Evolutionary conservation across 2,797 vertebrate genomes (phyloP), one percentile per base, ranked within the genome.

Genomic region (Malacoctenus gilli): DNA sequence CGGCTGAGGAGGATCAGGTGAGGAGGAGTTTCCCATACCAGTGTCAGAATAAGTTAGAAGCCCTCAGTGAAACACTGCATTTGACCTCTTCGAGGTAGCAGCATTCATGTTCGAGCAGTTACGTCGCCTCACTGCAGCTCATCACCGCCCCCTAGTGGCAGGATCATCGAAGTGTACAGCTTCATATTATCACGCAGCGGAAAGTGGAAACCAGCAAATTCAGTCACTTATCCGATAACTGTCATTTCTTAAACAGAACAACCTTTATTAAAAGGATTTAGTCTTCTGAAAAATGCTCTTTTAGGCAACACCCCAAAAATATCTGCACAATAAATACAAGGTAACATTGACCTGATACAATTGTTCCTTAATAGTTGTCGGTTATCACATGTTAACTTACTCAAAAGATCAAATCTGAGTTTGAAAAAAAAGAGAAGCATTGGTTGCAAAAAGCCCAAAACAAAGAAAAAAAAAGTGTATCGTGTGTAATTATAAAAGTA

Each of bases 71-170:
- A 80, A 72, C 67, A 72, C 16, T 80, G 38, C 30, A 38, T 68
- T 59, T 69, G 32, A 72, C 50, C 60, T 25, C 54, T 47, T 56
- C 62, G 16, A 1, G 11, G 3, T 55, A 41, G 23, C 59, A 65
- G 56, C 30, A 36, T 39, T 53, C 38, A 67, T 41, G 57, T 60
- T 56, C 48, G 46, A 63, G 47, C 25, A 28, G 25, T 28, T 28
- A 3, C 25, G 6, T 9, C 1, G 6, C 25, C 6, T 21, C 1
- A 48, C 38, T 21, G 49, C 49, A 74, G 77, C 40, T 59, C 84
- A 82, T 85, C 79, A 89, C 60, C 53, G 83, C 89, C 87, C 76
- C 79, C 89, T 4, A 32, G 31, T 69, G 87, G 55, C 53, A 15
- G 65, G n/a, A n/a, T n/a, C n/a, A n/a, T n/a, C n/a, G n/a, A n/a